Evolutionary conservation across 2,888 invertebrate species (phyloP).

Genomic region (Phytoseiulus persimilis): DNA sequence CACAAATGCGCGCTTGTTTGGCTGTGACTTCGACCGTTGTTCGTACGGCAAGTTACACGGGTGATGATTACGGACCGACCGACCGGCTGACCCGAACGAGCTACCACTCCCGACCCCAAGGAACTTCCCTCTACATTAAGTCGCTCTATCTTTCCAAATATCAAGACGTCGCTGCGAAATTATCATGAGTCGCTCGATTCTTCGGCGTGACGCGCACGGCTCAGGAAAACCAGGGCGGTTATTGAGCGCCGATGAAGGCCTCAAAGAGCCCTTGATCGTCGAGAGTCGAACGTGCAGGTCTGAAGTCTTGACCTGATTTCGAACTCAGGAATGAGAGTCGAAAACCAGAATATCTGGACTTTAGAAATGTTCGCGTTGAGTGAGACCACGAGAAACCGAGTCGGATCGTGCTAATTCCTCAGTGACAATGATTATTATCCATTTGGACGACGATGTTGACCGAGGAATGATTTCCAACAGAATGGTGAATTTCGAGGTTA

Average conservation of each 20-base stretch:
- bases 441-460: neutral
- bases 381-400: neutral
- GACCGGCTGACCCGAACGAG: neutral
- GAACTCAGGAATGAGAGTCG: no score
- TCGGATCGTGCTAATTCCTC: neutral
- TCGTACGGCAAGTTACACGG: neutral
- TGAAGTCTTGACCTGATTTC: no score
- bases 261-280: no score
- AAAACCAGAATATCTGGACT: no score
- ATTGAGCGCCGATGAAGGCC: no score
- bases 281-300: no score
- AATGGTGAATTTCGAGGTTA: neutral
- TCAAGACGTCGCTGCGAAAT: neutral
- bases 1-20: neutral
- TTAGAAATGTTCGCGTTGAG: neutral
- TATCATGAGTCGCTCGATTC: neutral
- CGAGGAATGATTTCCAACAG: neutral
- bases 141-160: neutral
- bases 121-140: neutral
- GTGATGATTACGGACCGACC: neutral
- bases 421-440: neutral
- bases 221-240: no score
- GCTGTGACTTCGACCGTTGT: neutral
- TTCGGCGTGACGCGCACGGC: neutral
- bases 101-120: neutral